Conservation (phyloP, 2,797 vertebrate genomes). For the Pyrocephalus nanus region DNA sequence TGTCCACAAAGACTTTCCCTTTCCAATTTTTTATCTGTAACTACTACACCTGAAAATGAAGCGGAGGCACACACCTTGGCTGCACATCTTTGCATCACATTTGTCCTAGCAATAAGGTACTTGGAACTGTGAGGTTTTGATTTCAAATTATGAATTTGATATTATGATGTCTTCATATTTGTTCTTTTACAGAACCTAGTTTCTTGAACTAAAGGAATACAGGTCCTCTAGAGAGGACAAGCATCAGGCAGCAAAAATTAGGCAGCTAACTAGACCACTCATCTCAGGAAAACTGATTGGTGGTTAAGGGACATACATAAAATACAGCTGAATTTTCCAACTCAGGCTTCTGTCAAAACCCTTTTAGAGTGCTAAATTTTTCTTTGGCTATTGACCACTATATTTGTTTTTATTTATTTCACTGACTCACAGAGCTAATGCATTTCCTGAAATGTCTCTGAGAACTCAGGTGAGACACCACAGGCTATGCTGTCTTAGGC, state of each 20-base stretch:
- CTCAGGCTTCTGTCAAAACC: neutral
- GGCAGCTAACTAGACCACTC: neutral
- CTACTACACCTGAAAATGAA: neutral
- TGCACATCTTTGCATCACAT: neutral
- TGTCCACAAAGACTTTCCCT: neutral
- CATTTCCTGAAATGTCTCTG: neutral
- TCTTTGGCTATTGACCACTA: neutral
- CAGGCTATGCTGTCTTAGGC: conserved; percentile 32
- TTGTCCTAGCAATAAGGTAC: neutral
- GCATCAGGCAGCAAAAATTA: neutral
- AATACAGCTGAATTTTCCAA: neutral
- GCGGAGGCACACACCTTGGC: neutral
- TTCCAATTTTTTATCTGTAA: neutral
- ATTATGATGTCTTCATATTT: neutral
- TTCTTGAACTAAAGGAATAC: neutral
- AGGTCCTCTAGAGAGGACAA: neutral
- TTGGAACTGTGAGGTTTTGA: neutral
- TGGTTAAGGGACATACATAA: neutral
- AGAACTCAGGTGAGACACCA: conserved; percentile 40
- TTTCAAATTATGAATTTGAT: neutral
- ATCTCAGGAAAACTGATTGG: neutral
- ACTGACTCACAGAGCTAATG: neutral
- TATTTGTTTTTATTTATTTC: conserved; percentile 21
- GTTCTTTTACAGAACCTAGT: neutral
- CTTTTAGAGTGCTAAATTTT: neutral